A percentile compares a stretch with the other conserved stretches of the same genome.
Conservation (phyloP, 2,113 vertebrate genomes). For the Uria aalge region DNA sequence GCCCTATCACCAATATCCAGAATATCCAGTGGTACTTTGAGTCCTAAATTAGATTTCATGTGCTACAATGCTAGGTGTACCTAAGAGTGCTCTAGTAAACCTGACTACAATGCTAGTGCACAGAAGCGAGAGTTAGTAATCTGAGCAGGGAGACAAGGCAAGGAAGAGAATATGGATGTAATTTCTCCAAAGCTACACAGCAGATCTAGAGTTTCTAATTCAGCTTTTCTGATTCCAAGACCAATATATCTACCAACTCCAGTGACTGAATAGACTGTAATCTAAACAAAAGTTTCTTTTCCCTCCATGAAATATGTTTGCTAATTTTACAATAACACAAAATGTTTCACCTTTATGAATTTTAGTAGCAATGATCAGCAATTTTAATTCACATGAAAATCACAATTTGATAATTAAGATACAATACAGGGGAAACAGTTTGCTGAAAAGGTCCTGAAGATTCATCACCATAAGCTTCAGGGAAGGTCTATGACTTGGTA, state of each 20-base stretch:
- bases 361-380: neutral
- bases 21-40: neutral
- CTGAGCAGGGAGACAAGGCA: neutral
- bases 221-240: neutral
- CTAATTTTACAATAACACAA: neutral
- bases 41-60: neutral
- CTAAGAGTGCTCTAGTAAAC: neutral
- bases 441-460: neutral
- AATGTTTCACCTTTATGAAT: neutral
- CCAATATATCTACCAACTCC: neutral
- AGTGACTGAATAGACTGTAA: neutral
- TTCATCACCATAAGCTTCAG: neutral
- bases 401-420: neutral
- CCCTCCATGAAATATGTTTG: neutral
- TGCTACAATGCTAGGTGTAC: neutral
- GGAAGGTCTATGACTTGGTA: neutral
- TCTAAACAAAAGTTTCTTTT: neutral
- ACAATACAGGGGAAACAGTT: no score
- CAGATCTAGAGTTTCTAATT: neutral
- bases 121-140: neutral
- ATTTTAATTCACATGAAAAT: neutral
- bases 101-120: neutral
- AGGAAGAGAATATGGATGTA: neutral
- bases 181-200: neutral
- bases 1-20: neutral